phyloP scores from a whole-genome alignment of 2,113 vertebrate genomes.

The Sylvia atricapilla region DNA sequence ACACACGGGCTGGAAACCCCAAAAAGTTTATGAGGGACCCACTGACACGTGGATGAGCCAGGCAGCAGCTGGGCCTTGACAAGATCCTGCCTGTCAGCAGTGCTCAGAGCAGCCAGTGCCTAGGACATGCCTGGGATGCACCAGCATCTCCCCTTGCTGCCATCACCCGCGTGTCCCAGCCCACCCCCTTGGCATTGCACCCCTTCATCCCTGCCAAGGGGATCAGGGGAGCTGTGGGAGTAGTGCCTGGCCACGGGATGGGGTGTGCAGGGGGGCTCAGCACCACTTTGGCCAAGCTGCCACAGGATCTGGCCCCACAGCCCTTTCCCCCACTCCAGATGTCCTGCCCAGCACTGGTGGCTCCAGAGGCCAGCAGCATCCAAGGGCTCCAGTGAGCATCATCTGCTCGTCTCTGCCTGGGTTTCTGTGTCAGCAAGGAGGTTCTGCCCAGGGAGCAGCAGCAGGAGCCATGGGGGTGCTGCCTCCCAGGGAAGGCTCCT shows the following conservation, averaged over 20 bases:
- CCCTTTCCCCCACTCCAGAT: neutral
- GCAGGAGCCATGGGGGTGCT: neutral
- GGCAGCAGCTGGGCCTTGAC: neutral
- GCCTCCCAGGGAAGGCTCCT: neutral
- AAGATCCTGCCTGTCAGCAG: neutral
- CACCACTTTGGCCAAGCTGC: neutral
- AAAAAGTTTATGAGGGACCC: neutral
- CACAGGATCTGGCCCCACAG: fast-evolving
- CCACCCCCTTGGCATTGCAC: fast-evolving
- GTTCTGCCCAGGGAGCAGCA: neutral
- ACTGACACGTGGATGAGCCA: neutral
- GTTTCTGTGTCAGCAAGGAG: neutral
- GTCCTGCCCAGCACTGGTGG: fast-evolving
- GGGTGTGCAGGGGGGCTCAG: fast-evolving
- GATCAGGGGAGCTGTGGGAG: fast-evolving
- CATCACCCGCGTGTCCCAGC: fast-evolving
- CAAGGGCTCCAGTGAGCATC: neutral
- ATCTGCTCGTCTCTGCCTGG: neutral
- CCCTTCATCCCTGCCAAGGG: neutral
- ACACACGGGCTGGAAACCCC: neutral
- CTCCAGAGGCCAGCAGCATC: neutral
- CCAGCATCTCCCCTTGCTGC: neutral
- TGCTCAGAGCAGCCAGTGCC: neutral
- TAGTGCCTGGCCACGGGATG: fast-evolving
- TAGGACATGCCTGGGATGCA: neutral